Conservation (phyloP, 2,888 invertebrate genomes). For the Pristionchus fissidentatus region DNA sequence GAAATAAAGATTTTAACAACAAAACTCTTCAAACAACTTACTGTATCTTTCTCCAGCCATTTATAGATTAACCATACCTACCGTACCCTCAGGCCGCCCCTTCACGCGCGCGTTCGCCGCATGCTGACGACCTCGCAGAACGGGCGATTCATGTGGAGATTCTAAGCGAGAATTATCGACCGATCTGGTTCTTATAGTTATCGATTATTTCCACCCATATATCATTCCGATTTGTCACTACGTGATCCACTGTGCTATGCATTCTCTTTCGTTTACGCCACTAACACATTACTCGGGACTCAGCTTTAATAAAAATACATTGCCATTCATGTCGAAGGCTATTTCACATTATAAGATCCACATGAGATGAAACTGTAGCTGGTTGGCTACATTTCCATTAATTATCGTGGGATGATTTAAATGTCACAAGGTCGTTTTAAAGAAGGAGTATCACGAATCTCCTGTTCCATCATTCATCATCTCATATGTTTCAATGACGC, state of each 20-base stretch:
- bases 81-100: slow-evolving; percentile 1
- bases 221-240: background rate
- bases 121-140: slow-evolving; percentile 10
- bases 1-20: no score
- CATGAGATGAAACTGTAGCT: no score
- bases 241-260: slow-evolving; percentile 33
- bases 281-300: background rate
- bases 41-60: background rate
- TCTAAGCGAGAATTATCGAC: slow-evolving; percentile 14
- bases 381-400: no score
- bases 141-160: slow-evolving; percentile 16
- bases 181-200: background rate
- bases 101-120: slow-evolving; percentile 31
- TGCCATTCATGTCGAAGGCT: no score
- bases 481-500: no score
- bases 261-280: background rate
- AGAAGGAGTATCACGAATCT: no score
- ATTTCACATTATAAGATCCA: no score
- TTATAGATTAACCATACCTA: background rate
- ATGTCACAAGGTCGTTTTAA: no score
- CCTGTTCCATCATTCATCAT: no score
- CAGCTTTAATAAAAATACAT: slow-evolving; percentile 36
- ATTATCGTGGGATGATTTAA: no score
- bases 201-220: background rate
- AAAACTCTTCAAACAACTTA: no score